Evolutionary conservation across 37 sponge, comb jelly and placozoan species (phyloP), one percentile per base, ranked within the genome.

Genomic region (Beroe forskalii): DNA sequence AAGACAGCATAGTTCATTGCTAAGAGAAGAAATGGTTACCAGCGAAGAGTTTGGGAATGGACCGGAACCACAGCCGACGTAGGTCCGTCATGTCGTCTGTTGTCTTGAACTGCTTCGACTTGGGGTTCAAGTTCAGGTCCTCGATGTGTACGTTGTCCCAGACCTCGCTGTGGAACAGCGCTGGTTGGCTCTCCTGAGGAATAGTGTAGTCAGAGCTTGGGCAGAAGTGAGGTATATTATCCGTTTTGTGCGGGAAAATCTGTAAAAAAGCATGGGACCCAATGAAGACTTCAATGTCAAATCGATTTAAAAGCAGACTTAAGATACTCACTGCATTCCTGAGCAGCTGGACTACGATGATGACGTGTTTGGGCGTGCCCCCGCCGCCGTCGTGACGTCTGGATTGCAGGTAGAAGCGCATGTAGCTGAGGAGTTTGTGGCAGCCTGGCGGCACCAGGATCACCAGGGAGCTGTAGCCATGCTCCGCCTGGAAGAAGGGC

Each of bases 131-230:
- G 30, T 80, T 37, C 38, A 80, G 27, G 20, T 80, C 86, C 28
- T 80, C 86, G 4, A 80, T 44, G 20, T 80, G 86, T 14, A 80
- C 55, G 55, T 80, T 41, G 40, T 80, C 48, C 86, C 86, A 80
- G 8, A 44, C 55, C 55, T 41, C 44, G 55, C 86, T 80, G n/a
- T 80, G 55, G 86, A 80, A 80, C 48, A 80, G 39, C 12, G 72
- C 72, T 14, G 72, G 72, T 36, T 32, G 27, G 4, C 32, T 17
- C 4, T 69, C 72, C 72, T 69, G 72, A 6, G 17, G 32, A 35
- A 36, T 63, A 3, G 24, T 28, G 17, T 55, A 19, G 17, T 55
- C 17, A 55, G 17, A 55, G 60, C 9, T 19, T 19, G 17, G 60
- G 17, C 60, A 55, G 60, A 55, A 55, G 17, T n/a, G n/a, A n/a